Base-by-base conservation (phyloP, 2,888 invertebrate genomes). In the Autographa gamma region DNA sequence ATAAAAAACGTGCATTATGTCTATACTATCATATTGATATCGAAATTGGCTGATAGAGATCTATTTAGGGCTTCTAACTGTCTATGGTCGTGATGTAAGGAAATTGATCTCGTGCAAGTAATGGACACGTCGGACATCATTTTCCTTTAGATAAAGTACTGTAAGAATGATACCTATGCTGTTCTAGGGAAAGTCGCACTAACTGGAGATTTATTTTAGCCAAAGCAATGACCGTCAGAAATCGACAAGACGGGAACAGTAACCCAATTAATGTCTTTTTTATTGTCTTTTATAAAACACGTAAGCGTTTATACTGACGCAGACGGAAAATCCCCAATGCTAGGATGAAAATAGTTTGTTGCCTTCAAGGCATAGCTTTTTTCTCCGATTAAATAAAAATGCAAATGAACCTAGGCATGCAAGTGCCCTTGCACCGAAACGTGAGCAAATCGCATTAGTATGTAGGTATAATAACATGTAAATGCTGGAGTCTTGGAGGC, bases 401-500 rank as follows among this genome's bases (percentile, higher is more conserved):
- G 73, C 74, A 78, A 77, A 85, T 84, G 65, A 75, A 75, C 72
- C 64, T 74, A 77, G 71, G 58, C 71, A 72, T 71, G 74, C 78
- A 81, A 72, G 67, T 73, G 76, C 82, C 74, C 78, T 86, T 82
- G 76, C 81, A 85, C 81, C 71, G 71, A 86, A 86, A 84, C 85
- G 81, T 86, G 86, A 87, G 77, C 84, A 84, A 88, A 88, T 85
- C 84, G 73, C 82, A 88, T 89, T 87, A 87, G 82, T 81, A 86
- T 84, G 85, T 87, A 85, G 81, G 80, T 88, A 88, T 88, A 88
- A 86, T 86, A 88, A 87, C 82, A 89, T 87, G 86, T 88, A 90
- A 91, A 92, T 91, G 91, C 91, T 87, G 88, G 88, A 91, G 89
- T 81, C 87, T 89, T 83, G 84, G 81, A 91, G 93, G 86, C 94